Percentiles rank a stretch among this genome's conserved stretches.
Conservation (phyloP, 2,797 vertebrate species). For the Smutsia gigantea region DNA sequence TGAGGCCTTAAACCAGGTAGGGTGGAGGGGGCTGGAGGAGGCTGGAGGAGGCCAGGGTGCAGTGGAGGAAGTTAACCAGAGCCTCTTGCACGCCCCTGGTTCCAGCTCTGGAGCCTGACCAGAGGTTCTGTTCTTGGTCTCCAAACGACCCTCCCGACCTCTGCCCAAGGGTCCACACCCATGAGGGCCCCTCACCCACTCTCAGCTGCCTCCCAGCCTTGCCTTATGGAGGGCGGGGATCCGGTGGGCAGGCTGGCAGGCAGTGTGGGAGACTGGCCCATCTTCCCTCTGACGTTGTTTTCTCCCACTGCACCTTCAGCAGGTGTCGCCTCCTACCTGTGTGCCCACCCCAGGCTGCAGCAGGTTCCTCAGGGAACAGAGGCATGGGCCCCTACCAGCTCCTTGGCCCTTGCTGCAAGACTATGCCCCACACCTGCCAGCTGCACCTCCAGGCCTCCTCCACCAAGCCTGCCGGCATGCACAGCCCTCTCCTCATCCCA, state of each 20-base stretch:
- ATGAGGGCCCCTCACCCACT: neutral
- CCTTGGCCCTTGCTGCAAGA: too few relatives aligned
- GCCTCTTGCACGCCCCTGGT: neutral
- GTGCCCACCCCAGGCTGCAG: fast-evolving
- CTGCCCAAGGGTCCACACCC: neutral
- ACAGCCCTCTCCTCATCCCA: neutral
- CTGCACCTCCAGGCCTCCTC: neutral
- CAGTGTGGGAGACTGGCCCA: fast-evolving
- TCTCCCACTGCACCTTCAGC: neutral
- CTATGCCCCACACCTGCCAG: fast-evolving
- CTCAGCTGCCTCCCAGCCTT: neutral
- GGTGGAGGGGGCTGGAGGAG: too few relatives aligned
- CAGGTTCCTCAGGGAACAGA: fast-evolving
- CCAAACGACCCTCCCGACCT: neutral
- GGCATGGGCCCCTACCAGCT: neutral
- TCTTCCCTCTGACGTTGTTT: constrained; percentile 27
- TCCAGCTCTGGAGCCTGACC: neutral
- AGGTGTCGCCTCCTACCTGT: neutral
- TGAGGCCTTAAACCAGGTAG: neutral
- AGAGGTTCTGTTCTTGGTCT: neutral
- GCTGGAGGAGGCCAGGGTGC: neutral
- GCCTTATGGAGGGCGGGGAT: neutral
- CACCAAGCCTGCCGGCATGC: fast-evolving
- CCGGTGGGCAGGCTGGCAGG: fast-evolving
- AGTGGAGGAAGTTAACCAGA: neutral